Evolutionary conservation across 2,888 invertebrate species (phyloP).

Genomic region (Leptogaster cylindrica): DNA sequence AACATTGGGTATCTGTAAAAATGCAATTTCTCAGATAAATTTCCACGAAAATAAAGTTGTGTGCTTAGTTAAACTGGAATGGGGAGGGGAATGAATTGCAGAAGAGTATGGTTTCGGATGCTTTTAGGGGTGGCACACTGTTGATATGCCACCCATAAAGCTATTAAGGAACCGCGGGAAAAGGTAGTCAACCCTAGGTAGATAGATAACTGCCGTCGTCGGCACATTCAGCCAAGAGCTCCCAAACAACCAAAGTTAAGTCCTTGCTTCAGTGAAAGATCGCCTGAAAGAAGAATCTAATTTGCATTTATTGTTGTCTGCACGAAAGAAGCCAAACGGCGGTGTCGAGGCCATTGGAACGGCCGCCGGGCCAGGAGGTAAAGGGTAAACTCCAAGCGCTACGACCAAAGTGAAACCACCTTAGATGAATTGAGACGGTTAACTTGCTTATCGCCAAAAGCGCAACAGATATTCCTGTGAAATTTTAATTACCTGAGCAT

Average conservation of each 20-base stretch:
- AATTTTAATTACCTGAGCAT: slow-evolving; percentile 30
- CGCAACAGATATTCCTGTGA: slow-evolving; percentile 19
- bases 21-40: slow-evolving; percentile 45
- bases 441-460: slow-evolving; percentile 26
- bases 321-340: slow-evolving; percentile 31
- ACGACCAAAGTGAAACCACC: slow-evolving; percentile 8
- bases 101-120: slow-evolving; percentile 11
- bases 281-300: slow-evolving; percentile 42
- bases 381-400: no score
- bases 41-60: slow-evolving; percentile 41
- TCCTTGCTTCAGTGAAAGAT: slow-evolving; percentile 25
- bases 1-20: slow-evolving; percentile 39
- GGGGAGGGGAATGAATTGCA: no score
- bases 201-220: slow-evolving; percentile 43
- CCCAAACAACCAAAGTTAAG: slow-evolving; percentile 32
- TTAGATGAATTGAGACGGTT: slow-evolving; percentile 12
- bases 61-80: slow-evolving; percentile 6
- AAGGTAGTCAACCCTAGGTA: slow-evolving; percentile 36
- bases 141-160: slow-evolving; percentile 18
- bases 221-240: slow-evolving; percentile 19
- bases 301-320: slow-evolving; percentile 46
- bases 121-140: slow-evolving; percentile 8
- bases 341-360: neutral
- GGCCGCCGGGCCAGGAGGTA: no score
- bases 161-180: slow-evolving; percentile 20